Base-by-base conservation (phyloP, 2,113 vertebrate genomes). In the Aramus guarauna region DNA sequence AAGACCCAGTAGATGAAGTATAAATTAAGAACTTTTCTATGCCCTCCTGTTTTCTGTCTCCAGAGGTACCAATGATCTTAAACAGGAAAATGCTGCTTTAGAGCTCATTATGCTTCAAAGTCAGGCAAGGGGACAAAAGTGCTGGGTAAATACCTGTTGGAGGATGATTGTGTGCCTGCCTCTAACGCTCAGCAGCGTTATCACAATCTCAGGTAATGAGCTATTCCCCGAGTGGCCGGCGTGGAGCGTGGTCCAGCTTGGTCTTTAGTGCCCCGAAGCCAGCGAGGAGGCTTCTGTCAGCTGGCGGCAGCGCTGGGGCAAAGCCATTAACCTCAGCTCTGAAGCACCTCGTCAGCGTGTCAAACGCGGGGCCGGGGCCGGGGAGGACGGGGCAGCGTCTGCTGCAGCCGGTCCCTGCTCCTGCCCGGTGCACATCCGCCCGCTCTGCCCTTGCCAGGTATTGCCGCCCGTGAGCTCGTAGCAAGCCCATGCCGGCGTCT, bases 351-450 rank as follows among this genome's bases (percentile, higher is more conserved):
- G 0, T 16, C 48, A 5, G 2, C 1, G 68, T 15, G 27, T 12
- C 5, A 34, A 63, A 5, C 5, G 0, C 1, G 0, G 20, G 34
- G 4, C 9, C 0, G 1, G 59, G 60, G 19, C 36, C 0, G 4
- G 39, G 56, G 8, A 34, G 7, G 62, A 21, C 16, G 2, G 18
- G 29, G n/a, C n/a, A 14, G 23, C 4, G 50, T 36, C 53, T 36
- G 30, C 79, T 41, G 41, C 59, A 1, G 3, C 47, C 6, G 6
- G n/a, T 9, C 55, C 45, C 82, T 22, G 45, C 45, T 37, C 47
- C 37, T 52, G 58, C 52, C 58, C 45, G 2, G 50, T 4, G 81
- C 58, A 14, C 7, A 1, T 23, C 69, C 58, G 5, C 59, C 60
- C 45, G 34, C 74, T 59, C 74, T 85, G 73, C 36, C 58, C 34